Conservation (phyloP, 2,113 vertebrate genomes). For the Nothobranchius furzeri region DNA sequence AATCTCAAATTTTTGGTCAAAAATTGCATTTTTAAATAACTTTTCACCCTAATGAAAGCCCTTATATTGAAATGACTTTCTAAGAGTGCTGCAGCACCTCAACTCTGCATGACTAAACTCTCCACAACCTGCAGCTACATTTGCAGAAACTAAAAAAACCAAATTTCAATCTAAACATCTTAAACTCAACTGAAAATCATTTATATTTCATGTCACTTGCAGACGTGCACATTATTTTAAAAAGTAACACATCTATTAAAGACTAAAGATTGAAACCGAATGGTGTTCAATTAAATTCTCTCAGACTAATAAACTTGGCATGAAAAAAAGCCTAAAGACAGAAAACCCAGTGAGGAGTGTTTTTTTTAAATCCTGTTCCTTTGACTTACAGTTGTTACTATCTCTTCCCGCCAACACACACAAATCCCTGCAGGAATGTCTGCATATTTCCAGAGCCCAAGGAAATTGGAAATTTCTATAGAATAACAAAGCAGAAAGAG, state of each 20-base stretch:
- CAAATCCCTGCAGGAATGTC: not conserved
- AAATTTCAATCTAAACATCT: not conserved
- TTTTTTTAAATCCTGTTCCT: not conserved
- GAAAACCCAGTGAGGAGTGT: not conserved
- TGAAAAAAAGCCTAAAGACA: not conserved
- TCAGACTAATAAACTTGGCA: not conserved
- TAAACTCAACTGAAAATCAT: not conserved
- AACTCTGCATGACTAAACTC: not conserved
- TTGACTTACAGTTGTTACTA: not conserved
- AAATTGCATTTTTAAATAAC: not conserved
- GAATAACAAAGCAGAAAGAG: not conserved
- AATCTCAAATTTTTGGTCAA: not conserved
- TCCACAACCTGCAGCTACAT: not conserved
- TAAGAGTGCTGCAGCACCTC: not conserved
- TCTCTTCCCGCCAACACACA: not conserved
- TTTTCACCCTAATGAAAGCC: not conserved
- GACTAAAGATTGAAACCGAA: too few relatives aligned
- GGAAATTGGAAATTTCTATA: not conserved
- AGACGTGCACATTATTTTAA: not conserved
- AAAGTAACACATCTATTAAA: not conserved
- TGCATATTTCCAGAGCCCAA: not conserved
- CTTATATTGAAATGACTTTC: too few relatives aligned
- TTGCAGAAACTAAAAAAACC: not conserved
- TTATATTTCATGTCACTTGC: not conserved
- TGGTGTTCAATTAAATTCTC: too few relatives aligned